Evolutionary conservation across 2,888 invertebrate genomes (phyloP).

Genomic region (Anoplius nigerrimus): DNA sequence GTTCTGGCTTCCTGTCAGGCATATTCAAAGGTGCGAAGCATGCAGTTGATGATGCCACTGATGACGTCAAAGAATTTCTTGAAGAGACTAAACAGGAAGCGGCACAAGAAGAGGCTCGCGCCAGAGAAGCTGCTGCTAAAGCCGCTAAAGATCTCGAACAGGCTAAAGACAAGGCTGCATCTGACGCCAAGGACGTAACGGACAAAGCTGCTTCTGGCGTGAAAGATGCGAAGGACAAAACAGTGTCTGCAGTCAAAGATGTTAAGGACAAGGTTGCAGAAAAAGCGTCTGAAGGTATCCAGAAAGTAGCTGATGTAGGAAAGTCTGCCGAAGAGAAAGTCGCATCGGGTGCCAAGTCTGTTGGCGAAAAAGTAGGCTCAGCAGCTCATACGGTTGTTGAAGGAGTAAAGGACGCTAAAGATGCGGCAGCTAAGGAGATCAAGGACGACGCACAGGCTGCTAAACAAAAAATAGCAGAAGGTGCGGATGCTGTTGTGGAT

Average conservation of each 20-base stretch:
- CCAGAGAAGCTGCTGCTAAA: constrained; percentile 47
- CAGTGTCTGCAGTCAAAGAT: constrained; percentile 36
- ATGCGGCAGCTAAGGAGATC: constrained; percentile 39
- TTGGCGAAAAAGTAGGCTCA: constrained; percentile 74
- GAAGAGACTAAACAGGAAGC: constrained; percentile 57
- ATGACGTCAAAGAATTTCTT: constrained; percentile 57
- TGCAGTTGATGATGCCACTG: constrained; percentile 44
- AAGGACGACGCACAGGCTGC: constrained; percentile 4
- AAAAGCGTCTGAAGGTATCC: constrained; percentile 68
- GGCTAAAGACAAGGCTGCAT: constrained; percentile 15
- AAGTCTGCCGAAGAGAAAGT: constrained; percentile 47
- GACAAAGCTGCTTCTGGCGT: constrained; percentile 42
- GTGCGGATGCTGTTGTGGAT: constrained; percentile 60
- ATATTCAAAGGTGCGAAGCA: constrained; percentile 63
- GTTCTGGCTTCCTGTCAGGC: constrained; percentile 59
- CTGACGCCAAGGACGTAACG: constrained; percentile 36
- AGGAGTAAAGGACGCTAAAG: constrained; percentile 47
- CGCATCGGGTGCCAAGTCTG: constrained; percentile 42
- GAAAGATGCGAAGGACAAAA: constrained; percentile 29
- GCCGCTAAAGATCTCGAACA: neutral
- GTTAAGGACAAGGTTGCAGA: constrained; percentile 59
- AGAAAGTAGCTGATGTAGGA: constrained; percentile 23
- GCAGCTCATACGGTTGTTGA: neutral
- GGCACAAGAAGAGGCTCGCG: constrained; percentile 30
- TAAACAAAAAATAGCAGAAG: constrained; percentile 47